Evolutionary conservation across 2,113 vertebrate genomes (phyloP).

Genomic region (Hippocampus comes): DNA sequence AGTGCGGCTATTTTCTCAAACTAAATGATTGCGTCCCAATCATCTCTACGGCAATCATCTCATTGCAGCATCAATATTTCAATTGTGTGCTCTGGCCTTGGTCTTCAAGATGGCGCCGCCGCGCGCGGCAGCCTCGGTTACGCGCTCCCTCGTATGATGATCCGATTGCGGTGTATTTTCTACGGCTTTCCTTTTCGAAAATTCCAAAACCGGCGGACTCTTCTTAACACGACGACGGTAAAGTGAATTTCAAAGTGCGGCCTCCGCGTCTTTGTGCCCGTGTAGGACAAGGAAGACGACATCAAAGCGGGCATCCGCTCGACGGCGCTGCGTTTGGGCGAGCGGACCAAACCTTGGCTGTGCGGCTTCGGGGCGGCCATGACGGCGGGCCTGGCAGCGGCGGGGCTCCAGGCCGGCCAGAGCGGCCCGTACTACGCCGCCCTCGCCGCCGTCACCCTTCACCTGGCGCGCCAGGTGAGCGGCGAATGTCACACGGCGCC

Average conservation of each 20-base stretch:
- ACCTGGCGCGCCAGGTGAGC: constrained; percentile 82
- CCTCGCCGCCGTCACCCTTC: constrained; percentile 70
- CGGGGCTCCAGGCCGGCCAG: constrained; percentile 80
- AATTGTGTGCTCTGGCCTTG: no score
- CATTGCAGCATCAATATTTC: no score
- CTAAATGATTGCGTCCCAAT: no score
- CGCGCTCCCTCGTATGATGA: no score
- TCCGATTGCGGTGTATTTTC: no score
- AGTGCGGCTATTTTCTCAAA: no score
- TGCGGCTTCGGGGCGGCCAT: constrained; percentile 81
- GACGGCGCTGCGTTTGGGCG: constrained; percentile 82
- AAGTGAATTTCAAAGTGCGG: background rate
- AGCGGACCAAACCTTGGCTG: constrained; percentile 88
- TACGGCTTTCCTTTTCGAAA: no score
- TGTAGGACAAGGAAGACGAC: constrained; percentile 89
- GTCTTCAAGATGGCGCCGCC: no score
- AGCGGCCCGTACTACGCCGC: constrained; percentile 81
- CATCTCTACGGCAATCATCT: no score
- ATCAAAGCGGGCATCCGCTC: constrained; percentile 86
- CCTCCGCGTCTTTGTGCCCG: background rate
- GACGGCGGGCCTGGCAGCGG: constrained; percentile 77
- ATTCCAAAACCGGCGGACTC: no score
- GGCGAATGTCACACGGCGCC: background rate
- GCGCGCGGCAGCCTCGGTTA: no score
- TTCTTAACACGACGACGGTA: no score